Evolutionary conservation across 1,140 invertebrate species (phyloP).

Genomic region (Aphelinus certus): DNA sequence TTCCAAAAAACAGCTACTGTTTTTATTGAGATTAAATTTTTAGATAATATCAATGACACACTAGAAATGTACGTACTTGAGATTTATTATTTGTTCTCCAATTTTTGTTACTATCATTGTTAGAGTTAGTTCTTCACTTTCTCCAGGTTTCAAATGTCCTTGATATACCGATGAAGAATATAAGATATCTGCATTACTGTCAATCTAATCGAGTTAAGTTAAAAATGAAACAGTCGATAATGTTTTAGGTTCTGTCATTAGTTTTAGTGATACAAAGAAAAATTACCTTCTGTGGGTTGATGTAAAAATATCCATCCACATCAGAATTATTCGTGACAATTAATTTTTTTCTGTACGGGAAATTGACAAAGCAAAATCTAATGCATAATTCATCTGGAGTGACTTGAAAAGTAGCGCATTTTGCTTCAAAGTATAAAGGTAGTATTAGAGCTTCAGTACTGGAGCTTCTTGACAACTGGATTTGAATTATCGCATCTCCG

Average conservation of each 20-base stretch:
- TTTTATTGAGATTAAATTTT: no score
- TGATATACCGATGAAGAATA: slow-evolving; percentile 50
- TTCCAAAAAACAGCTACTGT: not conserved
- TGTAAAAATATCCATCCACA: slow-evolving; percentile 54
- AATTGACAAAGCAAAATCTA: slow-evolving; percentile 54
- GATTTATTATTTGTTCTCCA: slow-evolving; percentile 44
- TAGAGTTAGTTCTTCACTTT: slow-evolving; percentile 44
- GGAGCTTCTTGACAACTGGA: slow-evolving; percentile 49
- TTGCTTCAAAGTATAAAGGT: slow-evolving; percentile 46
- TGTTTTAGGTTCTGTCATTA: no score
- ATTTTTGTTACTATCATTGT: slow-evolving; percentile 49
- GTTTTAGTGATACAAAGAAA: no score
- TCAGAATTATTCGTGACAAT: slow-evolving; percentile 51
- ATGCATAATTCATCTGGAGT: slow-evolving; percentile 48
- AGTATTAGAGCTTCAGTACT: slow-evolving; percentile 48
- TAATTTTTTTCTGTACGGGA: slow-evolving; percentile 47
- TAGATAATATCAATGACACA: no score
- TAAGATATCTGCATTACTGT: slow-evolving; percentile 13
- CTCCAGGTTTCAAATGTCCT: slow-evolving; percentile 49
- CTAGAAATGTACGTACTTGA: slow-evolving; percentile 38
- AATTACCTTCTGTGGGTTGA: slow-evolving; percentile 51
- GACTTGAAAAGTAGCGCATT: slow-evolving; percentile 44
- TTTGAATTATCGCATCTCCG: slow-evolving; percentile 40
- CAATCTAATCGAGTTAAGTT: slow-evolving; percentile 35
- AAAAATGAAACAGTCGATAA: no score